Conservation (phyloP, 1,140 invertebrate species). For the Orius insidiosus region DNA sequence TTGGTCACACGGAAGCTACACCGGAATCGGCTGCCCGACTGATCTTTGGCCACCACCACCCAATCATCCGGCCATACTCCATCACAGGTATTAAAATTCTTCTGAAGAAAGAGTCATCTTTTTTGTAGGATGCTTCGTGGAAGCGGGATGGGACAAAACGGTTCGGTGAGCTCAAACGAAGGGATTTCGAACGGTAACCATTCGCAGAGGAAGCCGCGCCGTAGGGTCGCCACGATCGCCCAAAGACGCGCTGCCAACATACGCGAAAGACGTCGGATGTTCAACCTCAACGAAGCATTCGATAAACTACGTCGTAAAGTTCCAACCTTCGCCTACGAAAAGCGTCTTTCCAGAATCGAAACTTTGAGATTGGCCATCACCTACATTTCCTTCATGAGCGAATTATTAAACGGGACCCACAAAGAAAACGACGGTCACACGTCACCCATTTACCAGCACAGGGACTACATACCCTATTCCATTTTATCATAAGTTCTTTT, state of each 20-base stretch:
- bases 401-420: constrained; percentile 44
- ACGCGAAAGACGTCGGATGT: constrained; percentile 85
- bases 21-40: constrained; percentile 7
- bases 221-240: constrained; percentile 74
- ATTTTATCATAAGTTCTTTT: constrained; percentile 12
- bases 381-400: constrained; percentile 94
- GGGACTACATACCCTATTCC: constrained; percentile 23
- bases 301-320: constrained; percentile 84
- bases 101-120: not conserved
- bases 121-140: constrained; percentile 11
- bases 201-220: constrained; percentile 53
- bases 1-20: constrained; percentile 11
- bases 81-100: constrained; percentile 7
- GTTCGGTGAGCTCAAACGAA: not conserved
- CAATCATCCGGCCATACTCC: constrained; percentile 7
- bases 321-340: constrained; percentile 98
- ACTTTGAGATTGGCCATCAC: constrained; percentile 92
- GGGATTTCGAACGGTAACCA: constrained; percentile 4
- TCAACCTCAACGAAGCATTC: constrained; percentile 94
- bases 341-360: constrained; percentile 92
- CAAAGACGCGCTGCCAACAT: constrained; percentile 82
- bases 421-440: constrained; percentile 18
- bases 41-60: constrained; percentile 9
- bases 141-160: constrained; percentile 7
- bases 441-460: constrained; percentile 21